Evolutionary conservation across 1,140 invertebrate genomes (phyloP).

Genomic region (Mycetomoellerius zeteki): DNA sequence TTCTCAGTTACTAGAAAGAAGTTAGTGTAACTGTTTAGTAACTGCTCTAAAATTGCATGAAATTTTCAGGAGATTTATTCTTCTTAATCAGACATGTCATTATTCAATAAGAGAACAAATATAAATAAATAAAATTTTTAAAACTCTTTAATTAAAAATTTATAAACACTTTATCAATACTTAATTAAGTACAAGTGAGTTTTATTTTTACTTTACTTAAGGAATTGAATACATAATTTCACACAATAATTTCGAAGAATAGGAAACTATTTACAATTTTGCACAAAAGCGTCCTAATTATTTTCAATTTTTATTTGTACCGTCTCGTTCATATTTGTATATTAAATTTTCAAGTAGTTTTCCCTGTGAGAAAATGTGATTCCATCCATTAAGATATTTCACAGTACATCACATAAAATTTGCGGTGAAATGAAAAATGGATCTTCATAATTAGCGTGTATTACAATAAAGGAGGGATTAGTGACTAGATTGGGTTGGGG

Average conservation of each 20-base stretch:
- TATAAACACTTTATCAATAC: neutral
- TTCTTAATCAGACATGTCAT: too few relatives aligned
- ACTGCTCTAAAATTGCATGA: too few relatives aligned
- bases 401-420: conserved; percentile 29
- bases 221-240: too few relatives aligned
- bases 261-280: neutral
- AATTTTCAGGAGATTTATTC: too few relatives aligned
- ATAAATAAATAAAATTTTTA: too few relatives aligned
- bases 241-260: too few relatives aligned
- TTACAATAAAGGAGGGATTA: conserved; percentile 51
- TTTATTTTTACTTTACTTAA: too few relatives aligned
- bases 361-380: neutral
- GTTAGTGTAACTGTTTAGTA: too few relatives aligned
- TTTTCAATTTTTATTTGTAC: neutral
- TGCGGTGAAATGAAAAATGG: conserved; percentile 23
- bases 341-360: neutral
- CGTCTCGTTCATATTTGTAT: neutral
- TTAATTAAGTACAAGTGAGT: neutral
- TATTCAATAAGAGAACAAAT: too few relatives aligned
- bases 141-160: neutral
- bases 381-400: neutral
- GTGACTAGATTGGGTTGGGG: too few relatives aligned
- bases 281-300: neutral
- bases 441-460: conserved; percentile 30
- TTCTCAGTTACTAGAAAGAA: too few relatives aligned